Conservation (phyloP, 2,113 vertebrate species). For the Laterallus jamaicensis region DNA sequence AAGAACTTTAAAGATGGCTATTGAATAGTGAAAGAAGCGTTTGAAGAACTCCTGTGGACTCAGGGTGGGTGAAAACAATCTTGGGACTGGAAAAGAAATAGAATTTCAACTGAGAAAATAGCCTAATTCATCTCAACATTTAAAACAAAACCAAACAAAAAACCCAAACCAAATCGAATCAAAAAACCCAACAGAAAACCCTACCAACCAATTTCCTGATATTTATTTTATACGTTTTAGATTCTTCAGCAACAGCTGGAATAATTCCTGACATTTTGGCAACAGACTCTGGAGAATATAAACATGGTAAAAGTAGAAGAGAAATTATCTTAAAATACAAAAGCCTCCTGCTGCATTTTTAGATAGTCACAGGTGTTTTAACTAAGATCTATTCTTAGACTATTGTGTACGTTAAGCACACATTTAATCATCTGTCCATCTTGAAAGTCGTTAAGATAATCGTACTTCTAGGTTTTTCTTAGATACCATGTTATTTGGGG, state of each 20-base stretch:
- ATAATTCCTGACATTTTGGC: constrained; percentile 64
- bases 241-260: constrained; percentile 67
- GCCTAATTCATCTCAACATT: background rate
- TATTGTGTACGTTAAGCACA: background rate
- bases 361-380: background rate
- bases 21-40: background rate
- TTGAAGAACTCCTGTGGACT: background rate
- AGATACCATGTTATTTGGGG: background rate
- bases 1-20: background rate
- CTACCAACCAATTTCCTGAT: background rate
- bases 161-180: background rate
- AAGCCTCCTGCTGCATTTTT: background rate
- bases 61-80: background rate
- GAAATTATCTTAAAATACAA: background rate
- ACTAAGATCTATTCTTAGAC: background rate
- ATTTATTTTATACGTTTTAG: constrained; percentile 20
- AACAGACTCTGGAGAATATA: constrained; percentile 67
- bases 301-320: constrained; percentile 50
- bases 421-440: background rate
- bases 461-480: background rate
- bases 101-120: background rate
- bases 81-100: background rate
- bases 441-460: background rate
- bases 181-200: background rate
- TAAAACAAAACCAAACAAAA: background rate